Conservation (phyloP, 1,140 invertebrate genomes). For the Holcopasites calliopsidis region DNA sequence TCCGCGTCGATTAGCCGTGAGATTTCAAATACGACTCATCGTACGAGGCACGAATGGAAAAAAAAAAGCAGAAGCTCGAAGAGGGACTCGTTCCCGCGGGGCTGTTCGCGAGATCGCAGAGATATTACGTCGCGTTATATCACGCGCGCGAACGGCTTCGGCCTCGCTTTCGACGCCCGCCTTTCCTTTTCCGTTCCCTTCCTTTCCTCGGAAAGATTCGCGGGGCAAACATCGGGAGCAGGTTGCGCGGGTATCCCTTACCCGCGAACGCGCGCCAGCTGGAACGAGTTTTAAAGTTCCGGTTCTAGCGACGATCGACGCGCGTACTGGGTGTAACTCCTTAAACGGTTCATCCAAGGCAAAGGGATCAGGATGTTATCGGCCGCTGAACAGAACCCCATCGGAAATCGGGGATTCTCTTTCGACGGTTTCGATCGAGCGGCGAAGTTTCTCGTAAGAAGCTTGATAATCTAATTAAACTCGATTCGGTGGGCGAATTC, state of each 20-base stretch:
- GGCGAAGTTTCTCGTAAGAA: not conserved
- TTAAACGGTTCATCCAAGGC: conserved; percentile 30
- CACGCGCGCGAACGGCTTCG: conserved; percentile 6
- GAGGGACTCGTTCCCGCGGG: conserved; percentile 3
- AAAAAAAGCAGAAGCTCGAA: not conserved
- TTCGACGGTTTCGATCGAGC: not conserved
- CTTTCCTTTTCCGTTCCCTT: conserved; percentile 18
- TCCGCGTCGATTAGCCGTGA: no score
- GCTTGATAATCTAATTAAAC: not conserved
- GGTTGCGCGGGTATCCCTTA: conserved; percentile 50
- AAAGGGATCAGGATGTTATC: not conserved
- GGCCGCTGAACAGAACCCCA: not conserved
- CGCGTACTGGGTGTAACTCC: conserved; percentile 20
- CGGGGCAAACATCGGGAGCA: conserved; percentile 42
- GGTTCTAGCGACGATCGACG: conserved; percentile 43
- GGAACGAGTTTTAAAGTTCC: conserved; percentile 55
- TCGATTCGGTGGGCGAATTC: not conserved
- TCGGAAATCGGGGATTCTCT: no score
- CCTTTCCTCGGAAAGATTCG: conserved; percentile 28
- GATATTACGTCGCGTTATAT: conserved; percentile 50
- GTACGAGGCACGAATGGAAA: not conserved
- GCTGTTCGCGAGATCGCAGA: conserved; percentile 2
- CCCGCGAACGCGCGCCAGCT: conserved; percentile 24
- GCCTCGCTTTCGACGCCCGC: conserved; percentile 32
- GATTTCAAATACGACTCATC: no score